phyloP scores from a whole-genome alignment of 2,888 invertebrate species.

The Resseliella maxima region DNA sequence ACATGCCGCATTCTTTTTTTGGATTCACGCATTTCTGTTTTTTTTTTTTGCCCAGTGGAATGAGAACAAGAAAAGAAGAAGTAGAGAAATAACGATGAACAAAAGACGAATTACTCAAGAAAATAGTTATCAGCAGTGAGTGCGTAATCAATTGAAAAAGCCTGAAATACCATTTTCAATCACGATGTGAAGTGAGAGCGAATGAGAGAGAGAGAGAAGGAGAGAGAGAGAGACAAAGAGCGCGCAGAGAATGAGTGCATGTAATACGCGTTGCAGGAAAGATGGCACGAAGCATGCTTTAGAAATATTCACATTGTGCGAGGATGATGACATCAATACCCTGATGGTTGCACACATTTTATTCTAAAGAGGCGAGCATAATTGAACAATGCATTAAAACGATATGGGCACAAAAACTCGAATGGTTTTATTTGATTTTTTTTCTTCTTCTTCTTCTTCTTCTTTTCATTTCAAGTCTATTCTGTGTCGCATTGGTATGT shows the following conservation, averaged over 20 bases:
- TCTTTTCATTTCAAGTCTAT: no score
- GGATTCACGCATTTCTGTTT: constrained; percentile 7
- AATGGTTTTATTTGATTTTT: background rate
- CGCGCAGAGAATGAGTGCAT: background rate
- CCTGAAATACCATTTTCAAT: constrained; percentile 1
- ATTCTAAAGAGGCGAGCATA: background rate
- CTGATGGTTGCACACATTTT: background rate
- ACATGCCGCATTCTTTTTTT: constrained; percentile 27
- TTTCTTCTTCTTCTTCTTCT: background rate
- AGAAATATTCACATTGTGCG: background rate
- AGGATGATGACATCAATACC: background rate
- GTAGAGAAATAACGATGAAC: background rate
- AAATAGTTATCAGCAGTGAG: background rate
- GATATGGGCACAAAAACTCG: constrained; percentile 1
- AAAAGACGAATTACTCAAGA: background rate
- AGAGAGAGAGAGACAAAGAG: no score
- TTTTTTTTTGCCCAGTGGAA: background rate
- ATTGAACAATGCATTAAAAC: background rate
- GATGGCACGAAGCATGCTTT: background rate
- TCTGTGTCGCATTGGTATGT: no score
- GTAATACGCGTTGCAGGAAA: background rate
- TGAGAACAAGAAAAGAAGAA: background rate
- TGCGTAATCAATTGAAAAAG: constrained; percentile 33
- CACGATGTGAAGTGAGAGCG: no score
- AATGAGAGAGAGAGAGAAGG: no score